These are phyloP conservation scores for Uloborus diversus DNA, from an alignment of 1,140 invertebrate species.

Conservation along the genomic window DNA sequence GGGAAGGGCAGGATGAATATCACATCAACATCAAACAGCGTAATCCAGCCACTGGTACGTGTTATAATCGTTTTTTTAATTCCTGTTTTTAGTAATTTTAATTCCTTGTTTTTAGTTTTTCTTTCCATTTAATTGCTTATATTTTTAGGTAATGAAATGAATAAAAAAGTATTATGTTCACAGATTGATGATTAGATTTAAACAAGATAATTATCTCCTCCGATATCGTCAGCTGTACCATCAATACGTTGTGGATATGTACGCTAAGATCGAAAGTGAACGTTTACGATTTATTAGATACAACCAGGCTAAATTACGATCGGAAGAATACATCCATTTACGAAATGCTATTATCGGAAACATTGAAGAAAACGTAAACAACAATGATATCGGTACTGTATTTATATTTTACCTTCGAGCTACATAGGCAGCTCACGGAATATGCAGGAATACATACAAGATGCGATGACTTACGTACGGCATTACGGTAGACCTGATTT, in stretches of 20 bases:
- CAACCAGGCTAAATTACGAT: slow-evolving; percentile 48
- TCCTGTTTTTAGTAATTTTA: too few species aligned
- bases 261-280: slow-evolving; percentile 48
- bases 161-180: not conserved
- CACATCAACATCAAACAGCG: not conserved
- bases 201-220: not conserved
- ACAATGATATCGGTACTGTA: slow-evolving; percentile 11
- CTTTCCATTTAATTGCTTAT: too few species aligned
- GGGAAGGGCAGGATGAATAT: not conserved
- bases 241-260: slow-evolving; percentile 6
- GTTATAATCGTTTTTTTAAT: too few species aligned
- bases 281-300: slow-evolving; percentile 19
- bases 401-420: slow-evolving; percentile 54
- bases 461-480: slow-evolving; percentile 62
- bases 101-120: too few species aligned
- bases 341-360: slow-evolving; percentile 8
- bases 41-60: not conserved
- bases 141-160: not conserved
- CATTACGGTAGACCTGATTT: slow-evolving; percentile 64
- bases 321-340: slow-evolving; percentile 42
- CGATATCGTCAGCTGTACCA: not conserved
- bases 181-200: not conserved
- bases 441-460: slow-evolving; percentile 58
- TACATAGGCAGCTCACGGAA: slow-evolving; percentile 16
- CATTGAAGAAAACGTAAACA: slow-evolving; percentile 20